Evolutionary conservation across 2,113 vertebrate genomes (phyloP), one percentile per base, ranked within the genome.

Genomic region (Oenanthe melanoleuca): DNA sequence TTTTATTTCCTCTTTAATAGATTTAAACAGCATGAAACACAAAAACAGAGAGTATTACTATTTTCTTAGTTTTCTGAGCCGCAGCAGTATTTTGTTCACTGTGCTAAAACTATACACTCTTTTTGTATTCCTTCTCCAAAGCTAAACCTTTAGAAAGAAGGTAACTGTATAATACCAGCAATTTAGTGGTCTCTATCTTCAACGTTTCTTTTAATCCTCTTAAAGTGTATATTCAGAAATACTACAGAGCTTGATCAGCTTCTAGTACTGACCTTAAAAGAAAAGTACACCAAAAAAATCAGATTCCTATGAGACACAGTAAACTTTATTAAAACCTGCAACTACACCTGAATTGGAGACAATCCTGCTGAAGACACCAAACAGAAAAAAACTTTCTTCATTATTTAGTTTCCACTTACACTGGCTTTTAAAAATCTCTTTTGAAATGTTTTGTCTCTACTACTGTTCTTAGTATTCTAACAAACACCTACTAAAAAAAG

Each of bases 221-320:
- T 86, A 78, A 82, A 88, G 47, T 50, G 11, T 45, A 40, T 14
- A 77, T n/a, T 34, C 6, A 94, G 42, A 78, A 91, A 86, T 65
- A 80, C 34, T 53, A 78, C 25, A 45, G 37, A 34, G 21, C 9
- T 23, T 84, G 25, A 81, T 86, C 40, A 75, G 45, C 55, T 90
- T 82, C 59, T 95, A 95, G 60, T 61, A 67, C 10, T 81, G 31
- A 84, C 45, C 40, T 91, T 53, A 86, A 86, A 91, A 81, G 59
- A 72, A 92, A 93, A 71, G 14, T 10, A 67, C 19, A 65, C 3
- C 11, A 25, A 31, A 80, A 78, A 88, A 42, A 24, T 34, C 20
- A 50, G 47, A 55, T 75, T 94, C n/a, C 26, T 87, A 34, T 0
- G 3, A 77, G 44, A 94, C 33, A 55, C 0, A 38, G 13, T 21